A percentile compares a stretch with the other conserved stretches of the same genome.
Conservation (phyloP, 2,797 vertebrate species). For the Brachymystax lenok region DNA sequence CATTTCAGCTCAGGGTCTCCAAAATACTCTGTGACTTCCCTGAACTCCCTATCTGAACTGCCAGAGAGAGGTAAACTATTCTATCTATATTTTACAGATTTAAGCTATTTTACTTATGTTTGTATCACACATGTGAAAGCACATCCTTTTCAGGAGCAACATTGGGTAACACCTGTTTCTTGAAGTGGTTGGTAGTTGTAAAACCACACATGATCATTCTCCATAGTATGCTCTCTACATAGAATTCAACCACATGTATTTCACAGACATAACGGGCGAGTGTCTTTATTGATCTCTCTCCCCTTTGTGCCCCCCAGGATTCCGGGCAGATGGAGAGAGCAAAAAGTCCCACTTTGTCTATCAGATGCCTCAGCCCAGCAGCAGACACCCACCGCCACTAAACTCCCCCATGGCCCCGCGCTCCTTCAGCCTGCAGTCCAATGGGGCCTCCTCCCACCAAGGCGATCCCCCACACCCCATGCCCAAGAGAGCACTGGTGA, state of each 20-base stretch:
- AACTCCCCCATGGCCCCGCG: constrained; percentile 61
- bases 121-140: neutral
- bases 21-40: constrained; percentile 52
- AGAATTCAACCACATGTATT: too few relatives aligned
- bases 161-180: neutral
- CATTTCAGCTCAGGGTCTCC: constrained; percentile 64
- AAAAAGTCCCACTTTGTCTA: constrained; percentile 45
- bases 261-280: neutral
- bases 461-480: constrained; percentile 70
- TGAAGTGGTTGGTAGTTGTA: neutral
- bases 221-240: too few relatives aligned
- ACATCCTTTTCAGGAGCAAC: neutral
- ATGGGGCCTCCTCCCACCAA: constrained; percentile 42
- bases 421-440: constrained; percentile 71
- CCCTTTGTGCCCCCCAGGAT: constrained; percentile 25
- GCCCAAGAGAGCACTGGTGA: constrained; percentile 73
- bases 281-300: constrained; percentile 7
- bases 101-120: neutral
- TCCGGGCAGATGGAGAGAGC: constrained; percentile 36
- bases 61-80: constrained; percentile 57
- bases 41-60: constrained; percentile 62
- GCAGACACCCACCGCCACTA: constrained; percentile 50
- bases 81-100: neutral
- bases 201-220: too few relatives aligned
- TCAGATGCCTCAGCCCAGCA: constrained; percentile 44